Evolutionary conservation across 2,797 vertebrate genomes (phyloP), one percentile per base, ranked within the genome.

Genomic region (Gambelia wislizenii): DNA sequence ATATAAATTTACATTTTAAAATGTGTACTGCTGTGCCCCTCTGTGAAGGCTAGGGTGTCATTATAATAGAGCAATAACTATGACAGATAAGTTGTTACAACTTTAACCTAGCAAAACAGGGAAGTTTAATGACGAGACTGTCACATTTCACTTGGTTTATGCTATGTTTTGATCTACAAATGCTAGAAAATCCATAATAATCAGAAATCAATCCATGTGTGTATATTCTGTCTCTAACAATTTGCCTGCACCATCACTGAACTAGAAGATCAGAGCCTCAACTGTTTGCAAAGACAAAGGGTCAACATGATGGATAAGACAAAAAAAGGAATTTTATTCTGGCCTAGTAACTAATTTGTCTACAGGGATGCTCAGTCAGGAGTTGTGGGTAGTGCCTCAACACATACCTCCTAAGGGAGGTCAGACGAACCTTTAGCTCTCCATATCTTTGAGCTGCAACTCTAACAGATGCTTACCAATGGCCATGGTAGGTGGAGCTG

Each of bases 1-100:
- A 70, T 83, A 42, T 92, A 89, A 93, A 91, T 7, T 33, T 61
- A 0, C 8, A 1, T 30, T 83, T 30, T 90, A 2, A 85, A 85
- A 70, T 72, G 86, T 39, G n/a, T 1, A 6, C 4, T 5, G 49
- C 54, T 88, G 90, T 89, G 27, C 61, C 89, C 8, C 12, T 64
- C 39, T 81, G 72, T 87, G 3, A n/a, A 13, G 7, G 84, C 72
- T 52, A 83, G 56, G 14, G 83, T 27, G 30, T 59, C 30, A 54
- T 12, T 88, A 14, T 88, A 94, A 84, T 87, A 13, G 10, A 44
- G 20, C 39, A 18, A 9, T 67, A 27, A 18, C n/a, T 20, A 27
- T 64, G 54, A 44, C 33, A 30, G 25, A 85, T 52, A 67, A 86
- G 78, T 75, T 16, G 4, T 59, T 59, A 18, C 33, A 39, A 36